Conservation (phyloP, 2,797 vertebrate species). For the Crypturellus tataupa region DNA sequence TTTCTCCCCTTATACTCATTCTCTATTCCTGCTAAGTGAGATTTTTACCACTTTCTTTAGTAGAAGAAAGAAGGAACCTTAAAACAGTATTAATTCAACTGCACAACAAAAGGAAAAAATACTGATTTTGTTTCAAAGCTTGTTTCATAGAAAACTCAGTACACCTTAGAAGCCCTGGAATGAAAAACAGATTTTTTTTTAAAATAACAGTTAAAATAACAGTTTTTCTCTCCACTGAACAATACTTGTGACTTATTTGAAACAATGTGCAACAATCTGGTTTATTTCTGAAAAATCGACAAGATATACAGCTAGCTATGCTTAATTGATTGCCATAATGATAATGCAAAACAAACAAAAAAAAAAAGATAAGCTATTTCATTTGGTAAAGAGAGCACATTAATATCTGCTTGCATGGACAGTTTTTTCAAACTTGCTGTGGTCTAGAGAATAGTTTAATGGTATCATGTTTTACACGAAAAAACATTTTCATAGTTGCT, state of each 20-base stretch:
- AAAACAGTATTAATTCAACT: background rate
- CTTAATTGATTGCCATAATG: background rate
- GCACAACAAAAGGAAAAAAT: background rate
- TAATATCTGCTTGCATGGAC: background rate
- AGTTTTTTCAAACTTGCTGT: background rate
- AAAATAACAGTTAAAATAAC: background rate
- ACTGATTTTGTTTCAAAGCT: background rate
- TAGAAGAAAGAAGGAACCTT: background rate
- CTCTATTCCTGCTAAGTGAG: background rate
- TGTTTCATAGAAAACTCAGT: background rate
- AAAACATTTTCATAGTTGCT: background rate
- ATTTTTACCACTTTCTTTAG: background rate
- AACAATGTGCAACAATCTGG: background rate
- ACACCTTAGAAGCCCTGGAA: background rate
- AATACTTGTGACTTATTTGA: background rate
- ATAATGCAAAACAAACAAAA: background rate
- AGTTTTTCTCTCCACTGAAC: background rate
- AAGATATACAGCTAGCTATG: background rate
- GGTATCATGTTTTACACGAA: background rate
- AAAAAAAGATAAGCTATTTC: background rate
- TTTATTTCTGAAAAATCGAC: background rate
- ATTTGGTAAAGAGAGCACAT: background rate
- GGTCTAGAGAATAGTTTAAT: background rate
- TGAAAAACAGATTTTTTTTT: background rate
- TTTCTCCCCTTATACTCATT: background rate